Evolutionary conservation across 2,888 invertebrate species (phyloP), one percentile per base, ranked within the genome.

Genomic region (Diarsia mendica): DNA sequence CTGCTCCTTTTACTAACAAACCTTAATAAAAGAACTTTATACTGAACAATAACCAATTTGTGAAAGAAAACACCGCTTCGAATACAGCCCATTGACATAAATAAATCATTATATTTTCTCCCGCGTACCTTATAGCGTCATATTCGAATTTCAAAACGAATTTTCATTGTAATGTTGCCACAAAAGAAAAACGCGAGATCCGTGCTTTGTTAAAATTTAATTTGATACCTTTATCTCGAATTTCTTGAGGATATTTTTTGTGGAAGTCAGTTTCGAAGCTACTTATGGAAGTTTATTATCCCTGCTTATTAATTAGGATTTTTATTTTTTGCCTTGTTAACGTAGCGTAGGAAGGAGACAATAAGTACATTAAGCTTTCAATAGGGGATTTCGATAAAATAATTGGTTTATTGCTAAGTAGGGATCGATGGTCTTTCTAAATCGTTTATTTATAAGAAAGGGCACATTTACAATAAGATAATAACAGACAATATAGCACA

Each of bases 1-100:
- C 92, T 90, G 88, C 93, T 94, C 94, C 88, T 95, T 93, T 95
- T 94, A 95, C 96, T 95, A 96, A 95, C 94, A 95, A 95, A 89
- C 90, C 82, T 89, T 95, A 94, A 96, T 95, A 96, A 95, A 95
- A 95, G 94, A 95, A 94, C 90, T 96, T 95, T 95, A 94, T 92
- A 89, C 89, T 84, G 90, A 93, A 96, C 96, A 96, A 96, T 96
- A 96, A 96, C 95, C 96, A 95, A 96, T 96, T 96, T 96, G 92
- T 80, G 88, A 89, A 91, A 91, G 92, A 94, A 95, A 96, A 95
- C 94, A 93, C 91, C 89, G 93, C 91, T 90, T 88, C 87, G 91
- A 91, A 91, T 91, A 92, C 90, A 90, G 93, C 91, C 94, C 95
- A 96, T 96, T 96, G 96, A 96, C 95, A 96, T 96, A 94, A 96